Evolutionary conservation across 2,113 vertebrate genomes (phyloP).

Genomic region (Struthio camelus): DNA sequence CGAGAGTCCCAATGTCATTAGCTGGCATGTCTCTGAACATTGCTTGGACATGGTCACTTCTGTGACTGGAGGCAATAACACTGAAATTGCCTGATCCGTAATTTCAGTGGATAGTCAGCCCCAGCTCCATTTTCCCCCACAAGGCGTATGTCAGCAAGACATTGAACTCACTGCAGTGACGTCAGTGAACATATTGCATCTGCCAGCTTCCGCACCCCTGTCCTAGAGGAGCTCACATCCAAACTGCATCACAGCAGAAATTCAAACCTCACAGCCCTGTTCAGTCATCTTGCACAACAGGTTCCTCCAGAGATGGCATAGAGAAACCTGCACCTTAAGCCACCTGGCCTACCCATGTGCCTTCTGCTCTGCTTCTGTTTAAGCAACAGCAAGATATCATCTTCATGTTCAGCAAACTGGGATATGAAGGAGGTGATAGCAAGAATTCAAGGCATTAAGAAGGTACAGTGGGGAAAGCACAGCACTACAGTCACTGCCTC

Average conservation of each 20-base stretch:
- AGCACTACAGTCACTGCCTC: background rate
- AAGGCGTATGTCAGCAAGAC: background rate
- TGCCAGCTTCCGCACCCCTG: background rate
- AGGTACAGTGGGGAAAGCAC: too few species aligned
- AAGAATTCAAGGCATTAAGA: too few species aligned
- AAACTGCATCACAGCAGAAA: background rate
- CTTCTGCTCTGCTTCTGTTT: too few species aligned
- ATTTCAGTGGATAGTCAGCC: background rate
- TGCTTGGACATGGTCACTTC: background rate
- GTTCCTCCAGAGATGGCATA: too few species aligned
- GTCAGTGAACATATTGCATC: too few species aligned
- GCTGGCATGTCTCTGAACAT: background rate
- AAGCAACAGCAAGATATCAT: too few species aligned
- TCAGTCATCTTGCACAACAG: background rate
- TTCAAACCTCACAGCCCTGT: background rate
- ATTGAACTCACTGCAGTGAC: background rate
- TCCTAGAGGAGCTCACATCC: background rate
- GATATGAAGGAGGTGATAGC: too few species aligned
- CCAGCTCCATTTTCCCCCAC: background rate
- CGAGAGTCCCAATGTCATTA: background rate
- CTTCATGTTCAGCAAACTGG: too few species aligned
- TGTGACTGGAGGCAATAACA: background rate
- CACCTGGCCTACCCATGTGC: too few species aligned
- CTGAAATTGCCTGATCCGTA: background rate
- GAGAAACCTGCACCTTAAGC: too few species aligned